A percentile compares a stretch with the other conserved stretches of the same genome.
Conservation (phyloP, 2,113 vertebrate species). For the Caretta caretta region DNA sequence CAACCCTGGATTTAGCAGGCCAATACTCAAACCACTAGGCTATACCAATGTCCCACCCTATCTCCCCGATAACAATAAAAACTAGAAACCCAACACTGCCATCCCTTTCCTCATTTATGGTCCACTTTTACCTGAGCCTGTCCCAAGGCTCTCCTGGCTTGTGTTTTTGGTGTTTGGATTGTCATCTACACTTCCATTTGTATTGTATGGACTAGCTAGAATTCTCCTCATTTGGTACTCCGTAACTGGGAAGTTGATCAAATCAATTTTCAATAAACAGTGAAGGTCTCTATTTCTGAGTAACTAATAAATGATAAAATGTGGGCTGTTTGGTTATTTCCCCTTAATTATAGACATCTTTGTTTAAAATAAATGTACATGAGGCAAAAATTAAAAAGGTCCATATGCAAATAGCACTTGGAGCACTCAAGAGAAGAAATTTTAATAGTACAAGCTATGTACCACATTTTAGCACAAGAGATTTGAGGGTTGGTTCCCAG, state of each 20-base stretch:
- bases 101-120: neutral
- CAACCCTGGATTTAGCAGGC: no score
- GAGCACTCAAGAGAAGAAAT: neutral
- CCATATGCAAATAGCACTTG: neutral
- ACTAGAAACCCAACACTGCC: neutral
- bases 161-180: neutral
- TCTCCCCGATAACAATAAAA: neutral
- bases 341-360: neutral
- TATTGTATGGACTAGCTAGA: neutral
- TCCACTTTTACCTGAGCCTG: neutral
- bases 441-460: neutral
- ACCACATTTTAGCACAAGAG: neutral
- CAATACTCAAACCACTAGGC: no score
- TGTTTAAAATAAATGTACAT: neutral
- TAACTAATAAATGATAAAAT: neutral
- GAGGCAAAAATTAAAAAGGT: constrained; percentile 14
- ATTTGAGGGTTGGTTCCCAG: neutral
- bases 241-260: neutral
- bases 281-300: neutral
- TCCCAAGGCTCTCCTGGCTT: neutral
- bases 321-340: neutral
- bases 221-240: neutral
- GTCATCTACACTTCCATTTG: neutral
- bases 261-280: neutral
- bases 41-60: rapidly evolving